Evolutionary conservation across 2,888 invertebrate species (phyloP).

Genomic region (Ectemnius cavifrons): DNA sequence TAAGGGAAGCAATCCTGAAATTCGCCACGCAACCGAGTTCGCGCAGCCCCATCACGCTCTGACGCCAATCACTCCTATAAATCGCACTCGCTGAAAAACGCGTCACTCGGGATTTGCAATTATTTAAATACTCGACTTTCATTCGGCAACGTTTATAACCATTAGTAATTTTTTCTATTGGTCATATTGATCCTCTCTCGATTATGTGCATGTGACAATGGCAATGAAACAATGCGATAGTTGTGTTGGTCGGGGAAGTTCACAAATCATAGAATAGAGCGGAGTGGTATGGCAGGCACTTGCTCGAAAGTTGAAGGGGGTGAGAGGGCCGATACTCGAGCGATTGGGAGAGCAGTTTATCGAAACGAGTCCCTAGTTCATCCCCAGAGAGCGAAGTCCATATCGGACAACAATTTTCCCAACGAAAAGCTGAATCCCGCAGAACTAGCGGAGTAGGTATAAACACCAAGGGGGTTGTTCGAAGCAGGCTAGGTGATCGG

Average conservation of each 20-base stretch:
- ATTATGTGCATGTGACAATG: too few species aligned
- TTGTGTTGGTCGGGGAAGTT: too few species aligned
- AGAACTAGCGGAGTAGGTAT: constrained; percentile 10
- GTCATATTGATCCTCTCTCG: too few species aligned
- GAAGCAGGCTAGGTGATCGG: constrained; percentile 14
- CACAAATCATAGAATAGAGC: too few species aligned
- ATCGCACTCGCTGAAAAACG: constrained; percentile 74
- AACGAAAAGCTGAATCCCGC: constrained; percentile 18
- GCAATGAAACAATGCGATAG: too few species aligned
- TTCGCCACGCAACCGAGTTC: constrained; percentile 64
- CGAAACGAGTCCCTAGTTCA: constrained; percentile 29
- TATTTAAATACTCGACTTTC: constrained; percentile 71
- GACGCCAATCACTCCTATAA: constrained; percentile 75
- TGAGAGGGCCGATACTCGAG: neutral
- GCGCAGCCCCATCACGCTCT: constrained; percentile 52
- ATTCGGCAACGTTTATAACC: too few species aligned
- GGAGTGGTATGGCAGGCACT: too few species aligned
- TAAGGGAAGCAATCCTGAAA: constrained; percentile 51
- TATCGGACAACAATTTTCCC: neutral
- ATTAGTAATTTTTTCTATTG: too few species aligned
- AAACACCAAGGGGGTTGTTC: constrained; percentile 19
- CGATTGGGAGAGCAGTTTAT: constrained; percentile 32
- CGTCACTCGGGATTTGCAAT: constrained; percentile 74
- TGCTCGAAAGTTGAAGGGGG: neutral
- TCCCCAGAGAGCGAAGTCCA: constrained; percentile 8